Percentiles rank a stretch among this genome's conserved stretches.
Conservation (phyloP, 2,888 invertebrate genomes). For the Yponomeuta malinellus region DNA sequence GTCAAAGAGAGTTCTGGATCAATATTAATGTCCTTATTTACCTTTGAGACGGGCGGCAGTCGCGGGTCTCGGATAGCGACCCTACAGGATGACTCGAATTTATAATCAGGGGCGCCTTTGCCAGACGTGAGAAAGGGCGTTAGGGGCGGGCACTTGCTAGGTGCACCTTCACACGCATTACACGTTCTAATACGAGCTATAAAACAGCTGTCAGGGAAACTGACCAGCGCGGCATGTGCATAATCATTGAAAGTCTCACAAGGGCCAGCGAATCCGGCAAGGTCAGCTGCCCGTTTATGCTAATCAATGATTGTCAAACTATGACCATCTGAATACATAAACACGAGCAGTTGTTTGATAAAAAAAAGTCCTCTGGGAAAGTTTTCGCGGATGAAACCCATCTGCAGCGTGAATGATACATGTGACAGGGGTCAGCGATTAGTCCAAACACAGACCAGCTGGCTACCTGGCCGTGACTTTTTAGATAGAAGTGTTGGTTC, state of each 20-base stretch:
- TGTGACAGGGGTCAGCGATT: slow-evolving; percentile 32
- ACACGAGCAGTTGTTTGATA: slow-evolving; percentile 18
- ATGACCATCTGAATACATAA: slow-evolving; percentile 49
- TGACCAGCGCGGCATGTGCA: slow-evolving; percentile 55
- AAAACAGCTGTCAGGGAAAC: slow-evolving; percentile 47
- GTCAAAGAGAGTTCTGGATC: slow-evolving; percentile 62
- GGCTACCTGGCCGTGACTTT: slow-evolving; percentile 63
- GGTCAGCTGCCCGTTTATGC: slow-evolving; percentile 61
- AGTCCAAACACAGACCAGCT: slow-evolving; percentile 33
- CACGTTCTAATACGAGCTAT: slow-evolving; percentile 63
- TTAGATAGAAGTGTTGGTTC: slow-evolving; percentile 51
- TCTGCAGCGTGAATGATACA: slow-evolving; percentile 31
- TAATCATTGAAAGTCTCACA: slow-evolving; percentile 63
- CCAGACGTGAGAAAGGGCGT: slow-evolving; percentile 63
- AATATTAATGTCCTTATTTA: slow-evolving; percentile 72
- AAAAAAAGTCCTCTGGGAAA: slow-evolving; percentile 45
- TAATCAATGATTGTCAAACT: slow-evolving; percentile 37
- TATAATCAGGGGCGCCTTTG: slow-evolving; percentile 65
- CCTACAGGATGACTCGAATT: slow-evolving; percentile 61
- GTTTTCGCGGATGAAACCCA: slow-evolving; percentile 30
- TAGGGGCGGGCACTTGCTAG: slow-evolving; percentile 57
- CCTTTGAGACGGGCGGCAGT: slow-evolving; percentile 54
- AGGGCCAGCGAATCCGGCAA: slow-evolving; percentile 41
- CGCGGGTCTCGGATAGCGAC: slow-evolving; percentile 46
- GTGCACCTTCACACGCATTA: slow-evolving; percentile 52